phyloP scores from a whole-genome alignment of 1,140 invertebrate species.

The Drosophila kepulauana region DNA sequence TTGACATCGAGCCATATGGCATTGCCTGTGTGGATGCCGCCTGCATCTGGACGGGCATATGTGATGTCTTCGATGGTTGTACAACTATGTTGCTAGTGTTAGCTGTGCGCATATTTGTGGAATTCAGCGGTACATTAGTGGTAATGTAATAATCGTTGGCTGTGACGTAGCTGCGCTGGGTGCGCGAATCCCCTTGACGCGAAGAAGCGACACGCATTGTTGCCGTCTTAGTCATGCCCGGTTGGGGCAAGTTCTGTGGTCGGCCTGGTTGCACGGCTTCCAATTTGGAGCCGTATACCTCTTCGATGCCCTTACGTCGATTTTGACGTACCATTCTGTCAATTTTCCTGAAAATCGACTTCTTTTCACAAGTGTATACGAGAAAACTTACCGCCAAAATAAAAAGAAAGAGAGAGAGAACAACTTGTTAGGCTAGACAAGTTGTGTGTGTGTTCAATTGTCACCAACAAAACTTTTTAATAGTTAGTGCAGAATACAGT shows the following conservation, averaged over 20 bases:
- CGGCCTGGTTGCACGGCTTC: slow-evolving; percentile 59
- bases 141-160: slow-evolving; percentile 74
- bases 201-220: slow-evolving; percentile 43
- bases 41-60: slow-evolving; percentile 20
- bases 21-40: slow-evolving; percentile 16
- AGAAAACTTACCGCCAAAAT: slow-evolving; percentile 27
- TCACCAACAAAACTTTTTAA: slow-evolving; percentile 18
- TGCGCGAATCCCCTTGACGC: slow-evolving; percentile 43
- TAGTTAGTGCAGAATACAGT: slow-evolving; percentile 18
- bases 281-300: slow-evolving; percentile 71
- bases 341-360: not conserved
- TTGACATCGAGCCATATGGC: slow-evolving; percentile 45
- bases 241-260: slow-evolving; percentile 32
- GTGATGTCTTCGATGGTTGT: slow-evolving; percentile 15
- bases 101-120: slow-evolving; percentile 41
- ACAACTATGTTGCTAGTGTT: slow-evolving; percentile 8
- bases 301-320: slow-evolving; percentile 73
- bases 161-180: slow-evolving; percentile 67
- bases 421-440: slow-evolving; percentile 5
- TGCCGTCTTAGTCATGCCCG: slow-evolving; percentile 50
- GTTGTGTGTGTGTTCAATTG: slow-evolving; percentile 13
- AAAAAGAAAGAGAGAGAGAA: too few relatives aligned
- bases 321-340: slow-evolving; percentile 59
- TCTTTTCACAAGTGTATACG: not conserved
- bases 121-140: slow-evolving; percentile 62